Conservation (phyloP, 2,113 vertebrate genomes). For the Saguinus imperator region DNA sequence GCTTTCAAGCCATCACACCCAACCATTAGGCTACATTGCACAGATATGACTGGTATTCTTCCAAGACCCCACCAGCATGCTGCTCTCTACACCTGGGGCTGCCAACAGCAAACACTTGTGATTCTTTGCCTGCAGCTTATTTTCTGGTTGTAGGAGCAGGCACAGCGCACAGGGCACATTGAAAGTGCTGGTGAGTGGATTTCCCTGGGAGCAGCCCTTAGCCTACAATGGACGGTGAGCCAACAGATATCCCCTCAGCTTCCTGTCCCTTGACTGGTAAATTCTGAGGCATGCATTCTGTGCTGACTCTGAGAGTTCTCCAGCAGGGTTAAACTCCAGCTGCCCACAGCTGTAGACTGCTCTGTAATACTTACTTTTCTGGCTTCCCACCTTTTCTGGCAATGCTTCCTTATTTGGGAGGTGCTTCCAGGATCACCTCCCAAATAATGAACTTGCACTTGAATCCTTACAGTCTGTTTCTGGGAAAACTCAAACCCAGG, state of each 20-base stretch:
- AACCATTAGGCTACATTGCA: not conserved
- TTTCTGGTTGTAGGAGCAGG: not conserved
- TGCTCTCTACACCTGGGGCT: not conserved
- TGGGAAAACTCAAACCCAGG: not conserved
- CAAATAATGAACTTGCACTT: not conserved
- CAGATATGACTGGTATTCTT: too few relatives aligned
- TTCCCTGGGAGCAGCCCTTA: not conserved
- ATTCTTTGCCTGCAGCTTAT: accelerated
- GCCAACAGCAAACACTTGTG: not conserved
- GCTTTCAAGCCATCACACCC: not conserved
- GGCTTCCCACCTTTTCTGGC: not conserved
- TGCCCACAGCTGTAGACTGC: not conserved
- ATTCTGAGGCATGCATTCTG: not conserved
- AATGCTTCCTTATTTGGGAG: not conserved
- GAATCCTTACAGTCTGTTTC: not conserved
- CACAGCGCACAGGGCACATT: accelerated
- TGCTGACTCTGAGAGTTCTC: not conserved
- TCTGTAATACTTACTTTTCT: not conserved
- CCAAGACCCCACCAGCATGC: accelerated
- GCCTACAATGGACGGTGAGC: not conserved
- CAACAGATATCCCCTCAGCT: not conserved
- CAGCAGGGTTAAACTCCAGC: not conserved
- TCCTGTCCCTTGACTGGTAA: not conserved
- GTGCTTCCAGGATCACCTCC: not conserved
- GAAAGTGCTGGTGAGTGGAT: not conserved